These are phyloP conservation scores for Trissolcus basalis DNA, from an alignment of 1,140 invertebrate genomes.

Conservation along the genomic window DNA sequence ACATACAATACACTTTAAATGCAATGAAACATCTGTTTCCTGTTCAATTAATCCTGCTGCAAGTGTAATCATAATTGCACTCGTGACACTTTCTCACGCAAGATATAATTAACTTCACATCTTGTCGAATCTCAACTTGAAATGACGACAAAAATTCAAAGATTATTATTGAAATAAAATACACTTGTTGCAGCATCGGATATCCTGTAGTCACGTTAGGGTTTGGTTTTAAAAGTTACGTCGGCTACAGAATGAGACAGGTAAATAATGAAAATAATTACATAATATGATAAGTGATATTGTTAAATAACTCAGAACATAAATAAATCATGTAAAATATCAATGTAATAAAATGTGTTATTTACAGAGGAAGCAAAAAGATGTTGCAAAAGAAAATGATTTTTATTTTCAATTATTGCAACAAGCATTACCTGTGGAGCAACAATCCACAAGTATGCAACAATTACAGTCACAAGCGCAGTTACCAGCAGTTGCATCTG, in stretches of 20 bases:
- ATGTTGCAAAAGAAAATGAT: constrained; percentile 96
- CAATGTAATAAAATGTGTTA: constrained; percentile 5
- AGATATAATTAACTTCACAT: too few relatives aligned
- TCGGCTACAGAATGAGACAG: constrained; percentile 92
- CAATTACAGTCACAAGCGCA: constrained; percentile 70
- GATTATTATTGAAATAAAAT: too few relatives aligned
- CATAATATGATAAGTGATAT: too few relatives aligned
- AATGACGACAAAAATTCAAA: too few relatives aligned
- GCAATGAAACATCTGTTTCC: constrained; percentile 30
- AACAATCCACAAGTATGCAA: constrained; percentile 78
- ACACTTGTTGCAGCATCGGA: constrained; percentile 86
- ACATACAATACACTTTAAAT: constrained; percentile 17
- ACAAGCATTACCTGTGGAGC: constrained; percentile 90
- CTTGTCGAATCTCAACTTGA: too few relatives aligned
- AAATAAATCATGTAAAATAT: too few relatives aligned
- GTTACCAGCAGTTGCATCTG: constrained; percentile 62
- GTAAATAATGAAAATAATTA: constrained; percentile 71
- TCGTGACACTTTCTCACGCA: too few relatives aligned
- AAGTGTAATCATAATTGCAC: too few relatives aligned
- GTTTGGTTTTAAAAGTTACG: constrained; percentile 96
- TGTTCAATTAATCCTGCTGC: constrained; percentile 8
- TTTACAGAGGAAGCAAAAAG: constrained; percentile 89
- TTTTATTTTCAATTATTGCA: constrained; percentile 95
- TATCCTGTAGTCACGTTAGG: constrained; percentile 98
- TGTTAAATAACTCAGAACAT: too few relatives aligned